phyloP scores from a whole-genome alignment of 2,113 vertebrate species.

The Pyrgilauda ruficollis region DNA sequence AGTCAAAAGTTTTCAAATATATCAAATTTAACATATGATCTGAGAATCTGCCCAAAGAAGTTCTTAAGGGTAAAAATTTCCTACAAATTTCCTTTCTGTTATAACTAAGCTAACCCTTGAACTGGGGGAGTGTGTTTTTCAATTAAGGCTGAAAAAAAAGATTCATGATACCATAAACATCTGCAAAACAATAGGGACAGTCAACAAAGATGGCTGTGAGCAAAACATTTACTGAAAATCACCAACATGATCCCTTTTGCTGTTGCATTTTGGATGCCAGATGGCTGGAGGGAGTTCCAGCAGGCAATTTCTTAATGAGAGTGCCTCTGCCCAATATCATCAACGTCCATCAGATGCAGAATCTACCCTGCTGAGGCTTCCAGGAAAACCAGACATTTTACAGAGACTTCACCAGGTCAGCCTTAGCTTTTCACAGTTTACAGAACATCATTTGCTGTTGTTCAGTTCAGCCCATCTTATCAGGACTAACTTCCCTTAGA shows the following conservation, averaged over 20 bases:
- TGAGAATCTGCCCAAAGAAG: not conserved
- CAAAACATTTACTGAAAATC: conserved; percentile 44
- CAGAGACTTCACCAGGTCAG: not conserved
- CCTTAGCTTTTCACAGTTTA: not conserved
- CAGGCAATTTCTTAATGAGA: conserved; percentile 50
- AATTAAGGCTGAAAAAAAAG: not conserved
- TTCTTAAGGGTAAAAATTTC: not conserved
- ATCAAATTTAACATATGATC: not conserved
- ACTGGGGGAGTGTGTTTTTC: not conserved
- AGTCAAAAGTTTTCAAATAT: not conserved
- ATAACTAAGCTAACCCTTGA: not conserved
- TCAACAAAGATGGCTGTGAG: conserved; percentile 21
- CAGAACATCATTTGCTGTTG: not conserved
- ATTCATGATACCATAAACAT: not conserved
- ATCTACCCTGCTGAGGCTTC: conserved; percentile 10
- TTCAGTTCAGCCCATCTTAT: not conserved
- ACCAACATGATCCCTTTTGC: not conserved
- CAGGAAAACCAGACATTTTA: not conserved
- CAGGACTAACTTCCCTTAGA: not conserved
- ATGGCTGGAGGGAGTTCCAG: conserved; percentile 33
- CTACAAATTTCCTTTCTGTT: not conserved
- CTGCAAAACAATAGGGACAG: conserved; percentile 2
- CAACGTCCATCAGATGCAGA: not conserved
- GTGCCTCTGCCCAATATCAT: not conserved
- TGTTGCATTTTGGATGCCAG: conserved; percentile 34